Evolutionary conservation across 2,113 vertebrate species (phyloP), one percentile per base, ranked within the genome.

Genomic region (Pseudolaguvia tuberculata): DNA sequence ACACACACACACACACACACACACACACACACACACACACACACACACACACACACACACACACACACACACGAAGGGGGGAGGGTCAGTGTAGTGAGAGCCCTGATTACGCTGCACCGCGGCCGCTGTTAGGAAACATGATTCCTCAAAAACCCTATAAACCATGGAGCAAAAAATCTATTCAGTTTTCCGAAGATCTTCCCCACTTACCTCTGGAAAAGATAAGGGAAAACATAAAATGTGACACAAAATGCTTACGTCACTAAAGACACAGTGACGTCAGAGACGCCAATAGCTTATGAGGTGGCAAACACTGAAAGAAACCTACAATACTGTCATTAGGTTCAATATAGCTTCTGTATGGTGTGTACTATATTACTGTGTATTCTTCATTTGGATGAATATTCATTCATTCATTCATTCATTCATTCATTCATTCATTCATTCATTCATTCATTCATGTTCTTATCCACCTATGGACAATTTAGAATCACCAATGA

Each of bases 101-200:
- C 47, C 50, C 70, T 81, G 47, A 27, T 58, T 51, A 79, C 63
- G 70, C 48, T 55, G 21, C 71, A 71, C 13, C 67, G 53, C 72
- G 61, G 48, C 47, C 55, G 55, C 68, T 47, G 18, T 25, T 50
- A 48, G 18, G 20, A 42, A 23, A n/a, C 39, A 8, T 23, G 21
- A 50, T 42, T 63, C 42, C 35, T 15, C 8, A 4, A 23, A 1
- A 45, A 42, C 13, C 11, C n/a, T 1, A 14, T 13, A 61, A 35
- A 10, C 1, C 9, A n/a, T 2, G 13, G 2, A 45, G n/a, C 4
- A 45, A 63, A 63, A 21, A 1, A 11, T 15, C 27, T 27, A n/a
- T 61, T 20, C 17, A 8, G 8, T 61, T 61, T 12, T 4, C 18
- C 11, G n/a, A 62, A 39, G 39, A 39, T 10, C n/a, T 39, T 39